Evolutionary conservation across 2,888 invertebrate species (phyloP), one percentile per base, ranked within the genome.

Genomic region (Liopterus haemorrhoidalis): DNA sequence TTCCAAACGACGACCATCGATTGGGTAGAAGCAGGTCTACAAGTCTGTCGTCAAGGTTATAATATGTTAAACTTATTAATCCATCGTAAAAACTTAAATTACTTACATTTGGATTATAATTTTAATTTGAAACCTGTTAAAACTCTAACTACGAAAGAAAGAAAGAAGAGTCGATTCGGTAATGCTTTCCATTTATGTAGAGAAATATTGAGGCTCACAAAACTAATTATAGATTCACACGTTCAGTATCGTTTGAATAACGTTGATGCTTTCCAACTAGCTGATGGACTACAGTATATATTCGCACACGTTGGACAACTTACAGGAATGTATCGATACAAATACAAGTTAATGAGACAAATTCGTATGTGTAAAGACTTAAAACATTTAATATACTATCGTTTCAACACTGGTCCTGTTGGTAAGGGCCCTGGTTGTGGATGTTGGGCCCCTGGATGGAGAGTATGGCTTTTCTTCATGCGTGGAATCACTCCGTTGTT

Each of bases 311-410:
- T 99, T 5, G 99, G 99, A 1, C 99, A 99, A 67, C 73, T 99
- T 48, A 99, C 99, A 0, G 99, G 99, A 66, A 99, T 99, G 99
- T 99, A 99, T 73, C 79, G 99, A 19, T 97, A 97, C 75, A 94
- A 94, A 63, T 97, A 97, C 72, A 97, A 97, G 68, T 74, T 97
- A 42, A 97, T 97, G 96, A 77, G 94, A 61, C 97, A 97, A 71
- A 97, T 99, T 57, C 75, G 99, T 38, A 99, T 99, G 99, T 99
- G 99, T 76, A 99, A 99, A 70, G 99, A 99, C 72, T 73, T 99
- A 57, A 99, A 99, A 65, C 99, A 99, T 78, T 74, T 99, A 54
- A 93, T 99, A 59, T 99, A 99, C 71, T 99, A 99, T 72, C 79
- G 99, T 50, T 97, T 97, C 68, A 97, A 97, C 66, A 97, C 97